Conservation (phyloP, 1,140 invertebrate species). For the Trinorchestia longiramus region DNA sequence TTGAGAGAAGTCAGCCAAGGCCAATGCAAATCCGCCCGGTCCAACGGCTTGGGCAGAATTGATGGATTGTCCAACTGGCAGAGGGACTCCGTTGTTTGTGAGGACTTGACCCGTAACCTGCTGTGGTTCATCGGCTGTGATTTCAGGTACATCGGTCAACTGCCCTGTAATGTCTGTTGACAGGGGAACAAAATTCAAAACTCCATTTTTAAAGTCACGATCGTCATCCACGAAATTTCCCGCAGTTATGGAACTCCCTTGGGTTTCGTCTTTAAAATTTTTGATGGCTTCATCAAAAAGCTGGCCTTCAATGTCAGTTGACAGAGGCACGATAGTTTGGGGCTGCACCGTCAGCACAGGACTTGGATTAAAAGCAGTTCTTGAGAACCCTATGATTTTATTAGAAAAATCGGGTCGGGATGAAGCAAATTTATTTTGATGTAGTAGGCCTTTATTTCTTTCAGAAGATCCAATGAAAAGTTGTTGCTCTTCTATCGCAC, state of each 20-base stretch:
- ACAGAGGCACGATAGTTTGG: slow-evolving; percentile 36
- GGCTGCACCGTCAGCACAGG: not conserved
- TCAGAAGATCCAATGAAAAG: not conserved
- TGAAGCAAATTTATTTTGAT: not conserved
- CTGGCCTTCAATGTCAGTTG: slow-evolving; percentile 16
- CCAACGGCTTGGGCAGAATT: not conserved
- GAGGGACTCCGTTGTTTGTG: slow-evolving; percentile 13
- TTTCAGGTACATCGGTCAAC: not conserved
- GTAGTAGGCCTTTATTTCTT: not conserved
- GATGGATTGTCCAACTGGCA: not conserved
- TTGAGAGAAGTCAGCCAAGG: not conserved
- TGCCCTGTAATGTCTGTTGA: slow-evolving; percentile 34
- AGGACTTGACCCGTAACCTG: slow-evolving; percentile 16
- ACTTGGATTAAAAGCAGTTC: not conserved
- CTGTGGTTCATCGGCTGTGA: not conserved
- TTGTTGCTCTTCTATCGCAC: not conserved
- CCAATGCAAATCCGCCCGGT: not conserved
- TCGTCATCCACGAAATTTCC: slow-evolving; percentile 13
- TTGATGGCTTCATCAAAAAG: slow-evolving; percentile 25
- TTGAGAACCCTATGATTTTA: slow-evolving; percentile 3
- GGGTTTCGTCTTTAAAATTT: slow-evolving; percentile 32
- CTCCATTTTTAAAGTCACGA: not conserved
- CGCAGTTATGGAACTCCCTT: not conserved
- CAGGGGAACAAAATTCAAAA: slow-evolving; percentile 43
- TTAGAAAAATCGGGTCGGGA: not conserved